Conservation (phyloP, 2,113 vertebrate genomes). For the Misgurnus mizolepis region DNA sequence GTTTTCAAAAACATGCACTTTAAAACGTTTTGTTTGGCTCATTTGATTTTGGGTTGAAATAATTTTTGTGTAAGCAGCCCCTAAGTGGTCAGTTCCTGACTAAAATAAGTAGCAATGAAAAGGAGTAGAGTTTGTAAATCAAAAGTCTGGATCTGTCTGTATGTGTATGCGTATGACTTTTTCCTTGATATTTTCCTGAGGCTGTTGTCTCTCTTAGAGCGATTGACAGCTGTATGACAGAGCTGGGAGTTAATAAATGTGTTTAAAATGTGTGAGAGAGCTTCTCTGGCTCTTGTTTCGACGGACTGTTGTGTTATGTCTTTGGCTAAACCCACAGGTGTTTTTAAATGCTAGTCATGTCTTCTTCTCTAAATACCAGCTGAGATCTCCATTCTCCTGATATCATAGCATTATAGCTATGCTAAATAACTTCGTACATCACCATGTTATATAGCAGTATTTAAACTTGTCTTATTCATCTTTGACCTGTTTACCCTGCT, state of each 20-base stretch:
- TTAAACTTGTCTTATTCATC: background rate
- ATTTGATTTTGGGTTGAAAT: too few relatives aligned
- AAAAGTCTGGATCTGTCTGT: background rate
- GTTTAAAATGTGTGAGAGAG: slow-evolving; percentile 14
- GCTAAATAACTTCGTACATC: background rate
- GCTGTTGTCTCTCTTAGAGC: slow-evolving; percentile 22
- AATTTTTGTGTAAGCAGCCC: too few relatives aligned
- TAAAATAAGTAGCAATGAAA: background rate
- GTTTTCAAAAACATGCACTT: too few relatives aligned
- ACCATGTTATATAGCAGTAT: background rate
- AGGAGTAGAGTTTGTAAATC: background rate
- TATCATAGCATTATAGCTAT: background rate
- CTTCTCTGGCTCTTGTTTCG: slow-evolving; percentile 34
- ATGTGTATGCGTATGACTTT: background rate
- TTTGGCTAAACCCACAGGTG: slow-evolving; percentile 22
- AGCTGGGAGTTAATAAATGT: slow-evolving; percentile 20
- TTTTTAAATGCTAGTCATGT: slow-evolving; percentile 39
- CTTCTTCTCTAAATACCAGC: slow-evolving; percentile 6
- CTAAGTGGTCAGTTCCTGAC: background rate
- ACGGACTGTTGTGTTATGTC: slow-evolving; percentile 14
- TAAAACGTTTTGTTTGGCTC: too few relatives aligned
- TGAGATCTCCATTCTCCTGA: background rate
- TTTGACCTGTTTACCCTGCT: background rate
- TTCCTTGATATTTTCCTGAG: slow-evolving; percentile 15
- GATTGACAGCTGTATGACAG: slow-evolving; percentile 34